Evolutionary conservation across 2,113 vertebrate genomes (phyloP), one percentile per base, ranked within the genome.

Genomic region (Aphyosemion australe): DNA sequence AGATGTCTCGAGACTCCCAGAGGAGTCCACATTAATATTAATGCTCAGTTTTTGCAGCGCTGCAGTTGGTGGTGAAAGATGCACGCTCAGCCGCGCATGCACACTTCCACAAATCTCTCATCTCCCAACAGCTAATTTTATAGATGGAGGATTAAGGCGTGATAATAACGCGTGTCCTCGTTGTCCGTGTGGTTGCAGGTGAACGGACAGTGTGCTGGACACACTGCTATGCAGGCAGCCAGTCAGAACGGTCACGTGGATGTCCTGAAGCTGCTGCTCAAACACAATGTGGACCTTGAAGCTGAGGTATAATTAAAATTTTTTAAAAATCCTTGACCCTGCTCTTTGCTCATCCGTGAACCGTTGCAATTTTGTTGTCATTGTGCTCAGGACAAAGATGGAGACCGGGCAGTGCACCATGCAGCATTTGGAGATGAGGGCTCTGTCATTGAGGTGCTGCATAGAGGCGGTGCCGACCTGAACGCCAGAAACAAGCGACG

Each of bases 231-330:
- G 96, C 97, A 99, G 88, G 97, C 97, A 19, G 97, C 97, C 65
- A 99, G 97, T 92, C 97, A 99, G 83, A 99, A 99, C 6, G 97
- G 97, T 79, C 97, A 99, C 4, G 97, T 99, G 0, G 97, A 99
- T 49, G 97, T 99, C 70, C 91, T 99, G 66, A 99, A 99, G 85
- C 90, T 99, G 80, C 95, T 99, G 79, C 94, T 99, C 72, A 99
- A 99, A 76, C 96, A 99, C 88, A 99, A 89, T 1, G 97, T 99
- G 80, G 97, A 99, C 92, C 93, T 99, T 51, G 97, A 99, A 92
- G 97, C 97, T 43, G 97, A 98, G 97, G 97, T 98, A 43, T 12
- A 12, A 45, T 55, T 66, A 47, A 10, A 32, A 20, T 19, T 6
- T 9, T n/a, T 39, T 12, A 67, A 34, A 47, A 1, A 45, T 45